Base-by-base conservation (phyloP, 2,888 invertebrate species). In the Rotaria macrura region DNA sequence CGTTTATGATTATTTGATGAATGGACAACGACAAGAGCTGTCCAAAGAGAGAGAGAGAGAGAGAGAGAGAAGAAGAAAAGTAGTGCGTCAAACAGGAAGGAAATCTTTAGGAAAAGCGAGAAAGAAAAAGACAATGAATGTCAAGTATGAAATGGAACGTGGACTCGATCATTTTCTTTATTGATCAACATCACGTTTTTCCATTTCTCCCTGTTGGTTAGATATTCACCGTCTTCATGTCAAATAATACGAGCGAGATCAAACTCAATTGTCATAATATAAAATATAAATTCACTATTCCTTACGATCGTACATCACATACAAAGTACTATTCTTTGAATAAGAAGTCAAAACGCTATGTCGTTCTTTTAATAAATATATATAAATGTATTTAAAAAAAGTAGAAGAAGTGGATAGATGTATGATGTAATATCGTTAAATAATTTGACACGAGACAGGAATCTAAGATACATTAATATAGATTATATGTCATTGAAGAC, bases 111-210 rank as follows among this genome's bases (percentile, higher is more conserved):
- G 20, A 17, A 65, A 29, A 65, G 29, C 65, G 65, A 65, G 54
- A 25, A 54, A 25, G n/a, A 52, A 65, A 34, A 65, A 34, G 65
- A 38, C 34, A 65, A 65, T 65, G 65, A 38, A 29, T 65, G 65
- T 34, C 65, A 65, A 65, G 65, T 65, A 65, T 65, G 65, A 65
- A 65, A 65, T 65, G 34, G 65, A 65, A 65, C 20, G 65, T 65
- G 65, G 38, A 34, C 34, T 17, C 20, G 34, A 65, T 65, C 65
- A 34, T 29, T 65, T 4, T 9, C 57, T 57, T 57, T 65, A 65
- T 65, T 65, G 29, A 65, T 65, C 14, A 65, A 5, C 34, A 65
- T 38, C 65, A 65, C 65, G 17, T 65, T 65, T 34, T 38, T 34
- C 1, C 17, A 65, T 34, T 34, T 65, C 34, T 65, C 65, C 29